phyloP scores from a whole-genome alignment of 2,888 invertebrate species.

The Drosophila melanosoma region DNA sequence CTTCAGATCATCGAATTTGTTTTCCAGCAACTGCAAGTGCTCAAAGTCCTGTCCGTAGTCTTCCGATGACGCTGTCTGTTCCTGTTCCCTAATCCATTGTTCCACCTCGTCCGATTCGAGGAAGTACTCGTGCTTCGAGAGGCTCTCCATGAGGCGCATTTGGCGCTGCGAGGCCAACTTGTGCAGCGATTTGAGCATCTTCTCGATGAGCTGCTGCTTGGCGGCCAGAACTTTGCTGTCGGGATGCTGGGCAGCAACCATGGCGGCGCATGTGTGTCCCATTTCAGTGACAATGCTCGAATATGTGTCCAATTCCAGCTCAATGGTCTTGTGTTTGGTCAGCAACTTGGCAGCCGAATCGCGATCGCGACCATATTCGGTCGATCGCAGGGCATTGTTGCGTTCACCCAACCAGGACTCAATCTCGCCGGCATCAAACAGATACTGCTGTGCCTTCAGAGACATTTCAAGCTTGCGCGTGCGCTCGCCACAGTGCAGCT shows the following conservation, averaged over 20 bases:
- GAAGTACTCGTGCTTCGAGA: conserved; percentile 96
- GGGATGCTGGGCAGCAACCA: conserved; percentile 93
- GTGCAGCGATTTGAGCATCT: conserved; percentile 92
- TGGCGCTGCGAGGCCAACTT: conserved; percentile 92
- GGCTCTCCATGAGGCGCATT: conserved; percentile 94
- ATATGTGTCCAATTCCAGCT: conserved; percentile 96
- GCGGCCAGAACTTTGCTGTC: conserved; percentile 92
- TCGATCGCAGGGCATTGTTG: conserved; percentile 91
- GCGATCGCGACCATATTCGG: conserved; percentile 94
- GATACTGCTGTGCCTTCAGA: conserved; percentile 95
- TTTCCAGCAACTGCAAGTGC: conserved; percentile 93
- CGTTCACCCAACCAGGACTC: conserved; percentile 97
- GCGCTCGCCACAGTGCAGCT: conserved; percentile 89
- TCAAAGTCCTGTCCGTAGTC: conserved; percentile 98
- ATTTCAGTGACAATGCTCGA: conserved; percentile 96
- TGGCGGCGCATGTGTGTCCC: conserved; percentile 93
- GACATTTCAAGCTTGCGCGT: conserved; percentile 93
- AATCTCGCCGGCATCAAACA: conserved; percentile 95
- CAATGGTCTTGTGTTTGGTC: conserved; percentile 97
- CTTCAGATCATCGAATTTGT: conserved; percentile 97
- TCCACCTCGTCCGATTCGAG: conserved; percentile 95
- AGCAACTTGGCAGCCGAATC: conserved; percentile 96
- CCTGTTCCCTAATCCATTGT: conserved; percentile 96
- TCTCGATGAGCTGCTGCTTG: conserved; percentile 91
- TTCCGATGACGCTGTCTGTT: conserved; percentile 94